These are phyloP conservation scores for Litoditis marina DNA, from an alignment of 2,888 invertebrate species.

Conservation along the genomic window DNA sequence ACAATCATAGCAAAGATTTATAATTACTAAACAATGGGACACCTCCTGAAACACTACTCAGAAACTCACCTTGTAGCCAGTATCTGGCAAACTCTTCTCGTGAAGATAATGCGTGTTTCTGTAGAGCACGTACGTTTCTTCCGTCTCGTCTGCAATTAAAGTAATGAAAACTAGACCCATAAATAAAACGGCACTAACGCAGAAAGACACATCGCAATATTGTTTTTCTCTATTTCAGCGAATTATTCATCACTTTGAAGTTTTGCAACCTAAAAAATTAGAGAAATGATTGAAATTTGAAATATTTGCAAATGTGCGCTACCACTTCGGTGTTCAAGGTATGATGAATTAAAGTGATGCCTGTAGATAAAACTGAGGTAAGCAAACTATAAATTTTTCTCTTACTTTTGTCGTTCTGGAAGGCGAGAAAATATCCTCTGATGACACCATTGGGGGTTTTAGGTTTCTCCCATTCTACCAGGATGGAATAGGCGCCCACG, in stretches of 20 bases:
- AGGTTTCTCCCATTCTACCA: slow-evolving; percentile 87
- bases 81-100: slow-evolving; percentile 69
- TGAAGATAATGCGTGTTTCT: slow-evolving; percentile 54
- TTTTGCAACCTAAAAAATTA: background rate
- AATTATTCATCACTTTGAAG: too few relatives aligned
- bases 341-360: background rate
- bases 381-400: too few relatives aligned
- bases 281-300: background rate
- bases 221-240: too few relatives aligned
- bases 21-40: background rate
- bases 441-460: slow-evolving; percentile 84
- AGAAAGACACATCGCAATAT: background rate
- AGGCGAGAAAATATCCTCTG: slow-evolving; percentile 87
- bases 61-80: slow-evolving; percentile 78
- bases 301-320: background rate
- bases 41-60: background rate
- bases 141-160: slow-evolving; percentile 48
- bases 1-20: too few relatives aligned
- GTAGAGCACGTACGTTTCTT: slow-evolving; percentile 58
- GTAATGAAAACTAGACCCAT: background rate
- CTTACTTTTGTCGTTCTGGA: slow-evolving; percentile 67
- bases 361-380: too few relatives aligned
- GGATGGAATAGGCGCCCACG: slow-evolving; percentile 82
- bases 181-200: too few relatives aligned
- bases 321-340: too few relatives aligned